These are phyloP conservation scores for Acronicta aceris DNA, from an alignment of 2,888 invertebrate species.

Conservation along the genomic window DNA sequence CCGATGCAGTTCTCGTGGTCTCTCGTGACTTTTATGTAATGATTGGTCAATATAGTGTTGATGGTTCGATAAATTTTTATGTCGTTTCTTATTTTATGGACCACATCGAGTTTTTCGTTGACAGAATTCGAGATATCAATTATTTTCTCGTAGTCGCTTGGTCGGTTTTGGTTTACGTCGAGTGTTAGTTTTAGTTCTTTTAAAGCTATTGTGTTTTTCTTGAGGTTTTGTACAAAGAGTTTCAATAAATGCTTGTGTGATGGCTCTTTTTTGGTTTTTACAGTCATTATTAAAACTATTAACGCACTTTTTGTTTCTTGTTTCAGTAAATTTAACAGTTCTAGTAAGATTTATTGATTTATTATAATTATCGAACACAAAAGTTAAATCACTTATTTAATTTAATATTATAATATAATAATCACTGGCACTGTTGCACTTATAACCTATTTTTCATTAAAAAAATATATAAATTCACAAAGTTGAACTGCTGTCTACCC, in stretches of 20 bases:
- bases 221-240: slow-evolving; percentile 73
- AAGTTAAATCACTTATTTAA: not conserved
- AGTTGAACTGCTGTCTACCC: slow-evolving; percentile 4
- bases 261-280: slow-evolving; percentile 64
- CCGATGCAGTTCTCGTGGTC: slow-evolving; percentile 79
- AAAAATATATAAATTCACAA: not conserved
- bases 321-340: not conserved
- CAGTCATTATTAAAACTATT: slow-evolving; percentile 62
- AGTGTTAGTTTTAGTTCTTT: slow-evolving; percentile 75
- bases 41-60: slow-evolving; percentile 83
- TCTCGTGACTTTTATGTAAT: slow-evolving; percentile 81
- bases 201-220: slow-evolving; percentile 80
- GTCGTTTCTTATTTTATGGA: slow-evolving; percentile 82
- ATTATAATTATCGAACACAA: not conserved
- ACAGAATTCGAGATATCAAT: slow-evolving; percentile 76
- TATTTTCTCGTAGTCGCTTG: slow-evolving; percentile 71
- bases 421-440: not conserved
- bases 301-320: slow-evolving; percentile 2
- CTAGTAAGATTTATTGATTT: not conserved
- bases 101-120: slow-evolving; percentile 83
- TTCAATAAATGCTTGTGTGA: slow-evolving; percentile 71
- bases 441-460: not conserved
- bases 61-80: slow-evolving; percentile 85
- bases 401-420: not conserved
- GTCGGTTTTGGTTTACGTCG: slow-evolving; percentile 67